These are phyloP conservation scores for Pseudomyrmex sp. DNA, from an alignment of 1,140 invertebrate genomes.

Conservation along the genomic window DNA sequence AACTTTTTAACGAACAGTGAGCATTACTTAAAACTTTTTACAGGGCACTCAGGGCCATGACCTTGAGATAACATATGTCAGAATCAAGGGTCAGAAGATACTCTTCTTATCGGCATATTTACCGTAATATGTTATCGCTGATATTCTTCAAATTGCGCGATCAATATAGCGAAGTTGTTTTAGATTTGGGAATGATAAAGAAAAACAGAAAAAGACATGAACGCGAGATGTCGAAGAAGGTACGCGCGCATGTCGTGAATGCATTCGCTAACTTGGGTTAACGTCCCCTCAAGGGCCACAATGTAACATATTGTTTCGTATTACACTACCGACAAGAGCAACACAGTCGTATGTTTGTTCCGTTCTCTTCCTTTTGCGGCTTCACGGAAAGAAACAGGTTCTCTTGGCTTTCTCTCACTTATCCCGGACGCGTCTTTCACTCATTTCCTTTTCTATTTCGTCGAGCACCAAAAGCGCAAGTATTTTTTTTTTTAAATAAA, in stretches of 20 bases:
- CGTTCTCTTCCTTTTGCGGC: slow-evolving; percentile 8
- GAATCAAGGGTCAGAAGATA: no score
- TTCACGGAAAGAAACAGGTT: slow-evolving; percentile 37
- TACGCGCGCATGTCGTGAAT: slow-evolving; percentile 35
- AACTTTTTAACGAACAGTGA: no score
- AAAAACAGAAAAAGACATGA: not conserved
- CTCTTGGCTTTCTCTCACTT: slow-evolving; percentile 31
- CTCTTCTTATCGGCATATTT: no score
- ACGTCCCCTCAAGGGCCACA: slow-evolving; percentile 78
- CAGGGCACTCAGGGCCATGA: no score
- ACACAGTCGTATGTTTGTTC: slow-evolving; percentile 36
- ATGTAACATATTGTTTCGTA: slow-evolving; percentile 81
- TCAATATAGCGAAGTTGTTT: not conserved
- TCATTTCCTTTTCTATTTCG: slow-evolving; percentile 42
- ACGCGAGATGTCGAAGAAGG: not conserved
- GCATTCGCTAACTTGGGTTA: slow-evolving; percentile 82
- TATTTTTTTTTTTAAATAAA: no score
- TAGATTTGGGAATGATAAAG: slow-evolving; percentile 12
- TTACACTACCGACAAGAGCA: slow-evolving; percentile 27
- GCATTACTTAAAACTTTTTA: no score
- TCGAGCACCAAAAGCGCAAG: not conserved
- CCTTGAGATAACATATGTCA: no score
- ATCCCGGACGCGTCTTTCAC: slow-evolving; percentile 54
- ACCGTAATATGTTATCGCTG: no score
- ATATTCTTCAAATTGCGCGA: no score